These are phyloP conservation scores for Calcarius lapponicus DNA, from an alignment of 2,797 vertebrate genomes.

Conservation along the genomic window DNA sequence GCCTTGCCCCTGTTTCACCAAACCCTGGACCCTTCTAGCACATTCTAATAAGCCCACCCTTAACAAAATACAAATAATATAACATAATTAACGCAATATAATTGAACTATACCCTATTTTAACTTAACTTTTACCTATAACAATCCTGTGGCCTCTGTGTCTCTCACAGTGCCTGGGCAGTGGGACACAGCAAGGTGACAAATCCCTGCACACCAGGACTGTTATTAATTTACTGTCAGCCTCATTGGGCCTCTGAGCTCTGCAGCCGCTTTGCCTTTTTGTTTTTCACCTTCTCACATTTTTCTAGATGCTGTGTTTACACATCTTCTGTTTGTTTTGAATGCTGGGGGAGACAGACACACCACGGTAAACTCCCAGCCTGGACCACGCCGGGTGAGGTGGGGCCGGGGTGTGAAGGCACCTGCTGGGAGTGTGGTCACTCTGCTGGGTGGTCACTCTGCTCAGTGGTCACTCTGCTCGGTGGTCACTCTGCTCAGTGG, in stretches of 20 bases:
- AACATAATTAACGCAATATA: no score
- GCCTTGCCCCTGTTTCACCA: no score
- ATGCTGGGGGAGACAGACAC: rapidly evolving
- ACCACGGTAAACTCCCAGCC: background rate
- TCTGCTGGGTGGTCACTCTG: background rate
- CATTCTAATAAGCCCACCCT: no score
- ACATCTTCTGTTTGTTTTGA: conserved; percentile 27
- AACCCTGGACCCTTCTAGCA: no score
- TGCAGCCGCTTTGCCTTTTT: background rate
- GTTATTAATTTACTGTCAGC: background rate
- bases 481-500: no score
- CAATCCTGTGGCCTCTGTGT: background rate
- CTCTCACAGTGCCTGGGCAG: background rate
- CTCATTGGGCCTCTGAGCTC: background rate
- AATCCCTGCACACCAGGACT: rapidly evolving
- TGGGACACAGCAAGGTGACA: background rate
- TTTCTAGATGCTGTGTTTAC: background rate
- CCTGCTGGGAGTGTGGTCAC: background rate
- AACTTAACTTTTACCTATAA: no score
- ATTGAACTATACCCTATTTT: no score
- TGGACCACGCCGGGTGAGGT: rapidly evolving
- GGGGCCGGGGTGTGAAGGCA: background rate
- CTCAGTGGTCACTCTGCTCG: background rate
- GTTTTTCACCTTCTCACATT: background rate
- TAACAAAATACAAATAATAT: no score